These are phyloP conservation scores for Tanytarsus gracilentus DNA, from an alignment of 2,888 invertebrate genomes.

Conservation along the genomic window DNA sequence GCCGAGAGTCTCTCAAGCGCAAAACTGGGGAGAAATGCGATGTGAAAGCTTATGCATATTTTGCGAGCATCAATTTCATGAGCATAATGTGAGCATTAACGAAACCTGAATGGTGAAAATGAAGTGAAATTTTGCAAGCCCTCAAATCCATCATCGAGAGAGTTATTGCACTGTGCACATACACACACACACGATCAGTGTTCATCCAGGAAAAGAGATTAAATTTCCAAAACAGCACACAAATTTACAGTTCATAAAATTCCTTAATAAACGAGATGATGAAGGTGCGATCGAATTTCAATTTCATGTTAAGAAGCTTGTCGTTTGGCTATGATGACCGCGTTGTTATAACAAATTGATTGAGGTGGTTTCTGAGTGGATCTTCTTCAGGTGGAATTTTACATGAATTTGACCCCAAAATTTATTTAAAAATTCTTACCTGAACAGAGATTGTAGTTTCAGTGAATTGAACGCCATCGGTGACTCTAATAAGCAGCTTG, in stretches of 20 bases:
- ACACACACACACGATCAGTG: too few species aligned
- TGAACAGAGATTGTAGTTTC: constrained; percentile 68
- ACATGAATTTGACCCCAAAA: too few species aligned
- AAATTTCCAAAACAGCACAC: neutral
- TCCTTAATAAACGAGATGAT: neutral
- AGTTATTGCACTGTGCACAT: too few species aligned
- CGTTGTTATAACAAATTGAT: too few species aligned
- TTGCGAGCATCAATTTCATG: too few species aligned
- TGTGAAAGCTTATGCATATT: too few species aligned
- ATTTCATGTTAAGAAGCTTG: constrained; percentile 9
- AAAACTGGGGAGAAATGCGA: too few species aligned
- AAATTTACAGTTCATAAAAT: constrained; percentile 10
- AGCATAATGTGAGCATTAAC: too few species aligned
- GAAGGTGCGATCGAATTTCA: neutral
- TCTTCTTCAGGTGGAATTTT: neutral
- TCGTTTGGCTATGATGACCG: neutral
- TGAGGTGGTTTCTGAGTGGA: neutral
- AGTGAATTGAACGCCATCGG: constrained; percentile 80
- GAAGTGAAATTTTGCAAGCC: too few species aligned
- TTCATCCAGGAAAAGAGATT: constrained; percentile 8
- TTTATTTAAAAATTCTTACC: constrained; percentile 45
- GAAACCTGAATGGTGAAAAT: too few species aligned
- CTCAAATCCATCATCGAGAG: too few species aligned
- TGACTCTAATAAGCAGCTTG: constrained; percentile 69
- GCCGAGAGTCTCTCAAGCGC: too few species aligned